Conservation (phyloP, 2,888 invertebrate genomes). For the Biston betularia region DNA sequence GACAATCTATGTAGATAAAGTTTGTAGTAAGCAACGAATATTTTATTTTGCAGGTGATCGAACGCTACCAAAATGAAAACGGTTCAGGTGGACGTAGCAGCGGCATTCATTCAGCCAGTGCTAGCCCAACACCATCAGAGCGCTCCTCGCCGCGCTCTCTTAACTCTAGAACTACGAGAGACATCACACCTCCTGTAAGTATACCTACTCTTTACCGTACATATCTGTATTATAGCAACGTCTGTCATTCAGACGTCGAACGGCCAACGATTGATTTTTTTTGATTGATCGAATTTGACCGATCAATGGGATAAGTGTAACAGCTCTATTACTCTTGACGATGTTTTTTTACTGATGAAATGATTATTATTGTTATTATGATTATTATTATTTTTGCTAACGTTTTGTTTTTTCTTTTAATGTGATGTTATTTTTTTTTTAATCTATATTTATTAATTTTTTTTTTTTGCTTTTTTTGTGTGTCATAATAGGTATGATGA, state of each 20-base stretch:
- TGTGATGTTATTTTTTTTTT: too few species aligned
- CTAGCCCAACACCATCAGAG: conserved; percentile 80
- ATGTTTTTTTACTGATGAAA: too few species aligned
- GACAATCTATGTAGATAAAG: background rate
- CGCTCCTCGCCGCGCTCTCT: conserved; percentile 77
- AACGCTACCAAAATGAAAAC: conserved; percentile 87
- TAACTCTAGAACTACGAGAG: conserved; percentile 66
- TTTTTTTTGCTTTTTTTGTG: too few species aligned
- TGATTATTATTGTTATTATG: too few species aligned
- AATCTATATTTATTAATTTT: too few species aligned
- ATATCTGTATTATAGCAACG: background rate
- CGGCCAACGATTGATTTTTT: background rate
- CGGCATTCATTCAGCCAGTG: conserved; percentile 84
- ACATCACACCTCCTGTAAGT: conserved; percentile 77
- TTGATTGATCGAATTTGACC: too few species aligned
- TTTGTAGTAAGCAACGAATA: background rate
- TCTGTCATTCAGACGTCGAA: background rate
- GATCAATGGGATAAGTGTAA: too few species aligned
- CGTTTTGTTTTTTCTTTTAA: too few species aligned
- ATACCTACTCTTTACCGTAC: background rate
- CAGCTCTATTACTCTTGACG: too few species aligned
- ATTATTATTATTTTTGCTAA: too few species aligned
- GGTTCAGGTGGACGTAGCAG: conserved; percentile 87
- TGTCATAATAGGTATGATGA: too few species aligned
- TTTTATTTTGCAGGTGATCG: conserved; percentile 85